phyloP scores from a whole-genome alignment of 2,113 vertebrate species.

The Leptosomus discolor region DNA sequence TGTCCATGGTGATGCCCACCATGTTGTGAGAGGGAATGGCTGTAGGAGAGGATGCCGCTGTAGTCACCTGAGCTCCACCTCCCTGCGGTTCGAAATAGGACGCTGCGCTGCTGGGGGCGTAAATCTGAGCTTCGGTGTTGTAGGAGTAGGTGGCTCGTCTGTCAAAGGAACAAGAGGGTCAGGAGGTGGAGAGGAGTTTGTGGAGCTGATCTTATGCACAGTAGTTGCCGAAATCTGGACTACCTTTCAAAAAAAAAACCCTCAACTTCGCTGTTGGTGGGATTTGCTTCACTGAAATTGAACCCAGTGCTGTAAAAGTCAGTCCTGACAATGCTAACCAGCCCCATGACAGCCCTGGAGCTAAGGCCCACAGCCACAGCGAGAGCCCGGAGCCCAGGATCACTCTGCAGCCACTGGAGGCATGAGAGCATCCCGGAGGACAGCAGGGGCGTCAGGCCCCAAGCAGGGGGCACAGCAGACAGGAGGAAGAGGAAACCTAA shows the following conservation, averaged over 20 bases:
- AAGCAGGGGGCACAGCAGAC: not conserved
- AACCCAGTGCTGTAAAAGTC: not conserved
- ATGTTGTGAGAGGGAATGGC: conserved; percentile 88
- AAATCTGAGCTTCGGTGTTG: conserved; percentile 90
- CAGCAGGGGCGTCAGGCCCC: not conserved
- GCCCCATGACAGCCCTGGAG: not conserved
- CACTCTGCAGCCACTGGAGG: not conserved
- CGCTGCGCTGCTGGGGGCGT: conserved; percentile 83
- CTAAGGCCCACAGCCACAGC: accelerated
- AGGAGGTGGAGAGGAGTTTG: not conserved
- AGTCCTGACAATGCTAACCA: not conserved
- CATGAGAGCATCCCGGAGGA: not conserved
- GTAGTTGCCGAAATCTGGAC: accelerated
- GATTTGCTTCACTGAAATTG: not conserved
- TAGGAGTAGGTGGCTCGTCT: conserved; percentile 92
- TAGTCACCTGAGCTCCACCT: conserved; percentile 87
- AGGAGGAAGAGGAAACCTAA: not conserved
- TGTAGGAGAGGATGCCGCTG: conserved; percentile 88
- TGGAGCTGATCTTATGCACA: accelerated
- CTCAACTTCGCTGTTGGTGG: accelerated
- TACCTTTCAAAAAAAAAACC: accelerated
- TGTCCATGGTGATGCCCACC: conserved; percentile 97
- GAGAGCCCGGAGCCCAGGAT: not conserved
- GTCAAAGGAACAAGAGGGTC: conserved; percentile 13
- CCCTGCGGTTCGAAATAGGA: conserved; percentile 90